A percentile compares a stretch with the other conserved stretches of the same genome.
These are phyloP conservation scores for Peromyscus nudipes DNA, from an alignment of 2,797 vertebrate species.

Conservation along the genomic window DNA sequence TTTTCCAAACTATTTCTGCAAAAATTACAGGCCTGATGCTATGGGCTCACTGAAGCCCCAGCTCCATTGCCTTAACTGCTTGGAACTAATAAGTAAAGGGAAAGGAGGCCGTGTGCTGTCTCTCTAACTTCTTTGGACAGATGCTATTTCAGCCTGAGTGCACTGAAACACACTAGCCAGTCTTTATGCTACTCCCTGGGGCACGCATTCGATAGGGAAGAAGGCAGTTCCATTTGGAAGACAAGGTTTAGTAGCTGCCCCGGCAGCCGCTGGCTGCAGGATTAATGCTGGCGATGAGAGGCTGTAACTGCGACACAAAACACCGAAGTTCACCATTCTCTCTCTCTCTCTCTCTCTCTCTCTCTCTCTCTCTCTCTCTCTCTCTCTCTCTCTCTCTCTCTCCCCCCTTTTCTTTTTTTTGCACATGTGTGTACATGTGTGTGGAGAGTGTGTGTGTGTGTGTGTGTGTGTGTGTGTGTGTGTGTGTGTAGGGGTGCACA, in stretches of 20 bases:
- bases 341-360: background rate
- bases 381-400: background rate
- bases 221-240: background rate
- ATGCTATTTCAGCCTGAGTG: background rate
- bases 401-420: too few species aligned
- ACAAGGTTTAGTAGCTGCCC: background rate
- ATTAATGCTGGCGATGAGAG: background rate
- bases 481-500: background rate
- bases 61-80: constrained; percentile 5
- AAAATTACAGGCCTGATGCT: background rate
- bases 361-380: too few species aligned
- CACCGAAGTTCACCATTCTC: background rate
- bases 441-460: background rate
- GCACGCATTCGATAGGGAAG: background rate
- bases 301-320: background rate
- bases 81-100: background rate
- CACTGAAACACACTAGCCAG: background rate
- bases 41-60: background rate
- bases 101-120: background rate
- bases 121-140: constrained; percentile 28
- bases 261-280: background rate
- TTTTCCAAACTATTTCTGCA: constrained; percentile 37
- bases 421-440: too few species aligned
- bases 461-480: background rate
- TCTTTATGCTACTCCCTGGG: background rate